Percentiles rank a stretch among this genome's conserved stretches.
Evolutionary conservation across 2,113 vertebrate species (phyloP).

Genomic region (Puffinus mauretanicus): DNA sequence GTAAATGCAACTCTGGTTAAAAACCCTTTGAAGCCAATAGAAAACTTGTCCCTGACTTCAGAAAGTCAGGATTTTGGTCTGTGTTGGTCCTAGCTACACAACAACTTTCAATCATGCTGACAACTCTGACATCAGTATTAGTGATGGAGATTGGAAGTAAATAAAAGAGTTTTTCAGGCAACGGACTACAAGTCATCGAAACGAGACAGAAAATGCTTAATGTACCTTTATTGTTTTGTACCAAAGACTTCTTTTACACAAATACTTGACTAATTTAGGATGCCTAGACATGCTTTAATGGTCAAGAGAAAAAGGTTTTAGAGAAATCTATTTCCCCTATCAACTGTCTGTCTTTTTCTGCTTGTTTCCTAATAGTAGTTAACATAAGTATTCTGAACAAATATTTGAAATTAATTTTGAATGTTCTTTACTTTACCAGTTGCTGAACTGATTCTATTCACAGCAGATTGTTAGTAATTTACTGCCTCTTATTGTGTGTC

Average conservation of each 20-base stretch:
- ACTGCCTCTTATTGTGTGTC: neutral
- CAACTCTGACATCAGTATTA: neutral
- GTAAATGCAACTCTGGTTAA: neutral
- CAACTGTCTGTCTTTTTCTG: neutral
- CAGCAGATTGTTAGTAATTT: neutral
- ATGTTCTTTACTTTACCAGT: neutral
- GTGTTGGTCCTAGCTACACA: neutral
- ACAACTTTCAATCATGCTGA: neutral
- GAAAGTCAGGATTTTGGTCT: neutral
- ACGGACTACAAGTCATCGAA: accelerated
- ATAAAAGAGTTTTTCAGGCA: neutral
- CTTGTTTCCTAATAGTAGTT: neutral
- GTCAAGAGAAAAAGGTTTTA: neutral
- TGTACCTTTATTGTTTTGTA: neutral
- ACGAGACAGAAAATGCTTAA: neutral
- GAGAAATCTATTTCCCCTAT: neutral
- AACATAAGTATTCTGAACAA: neutral
- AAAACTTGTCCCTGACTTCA: neutral
- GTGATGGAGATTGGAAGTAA: neutral
- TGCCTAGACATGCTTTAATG: neutral
- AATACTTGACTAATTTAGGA: neutral
- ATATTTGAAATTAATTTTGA: neutral
- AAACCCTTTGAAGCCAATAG: neutral
- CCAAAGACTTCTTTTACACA: neutral
- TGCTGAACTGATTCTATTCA: neutral